Base-by-base conservation (phyloP, 2,888 invertebrate species). In the Limulus polyphemus region DNA sequence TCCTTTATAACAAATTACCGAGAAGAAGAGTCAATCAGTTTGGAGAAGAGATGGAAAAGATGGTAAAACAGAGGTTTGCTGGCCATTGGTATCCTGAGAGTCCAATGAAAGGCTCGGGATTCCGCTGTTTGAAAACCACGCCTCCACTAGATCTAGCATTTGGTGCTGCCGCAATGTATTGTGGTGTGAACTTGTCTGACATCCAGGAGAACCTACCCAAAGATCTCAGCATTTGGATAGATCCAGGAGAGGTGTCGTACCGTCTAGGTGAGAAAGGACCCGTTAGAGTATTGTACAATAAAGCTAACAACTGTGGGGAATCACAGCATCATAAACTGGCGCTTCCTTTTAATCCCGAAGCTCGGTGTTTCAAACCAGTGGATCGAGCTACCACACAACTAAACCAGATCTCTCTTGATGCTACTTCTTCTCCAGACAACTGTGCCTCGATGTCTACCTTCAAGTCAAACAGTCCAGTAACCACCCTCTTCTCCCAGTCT, bases 21-120 rank as follows among this genome's bases (percentile, higher is more conserved):
- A 82, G 97, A 72, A 83, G 97, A 75, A 84, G 97, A 63, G 95
- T 98, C 60, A 94, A 97, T 78, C 88, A 97, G 75, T 94, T 98
- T 79, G 95, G 93, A 66, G 95, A 95, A 75, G 97, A 97, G 77
- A 81, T 98, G 72, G 95, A 95, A 76, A 91, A 90, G 77, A 93
- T 93, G 56, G 79, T 97, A 70, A 90, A 92, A 79, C 89, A 89
- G 77, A 95, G 94, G 56, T 69, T 70, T 51, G 83, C 88, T 78
- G 92, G 94, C 61, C 95, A 97, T 79, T 98, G 97, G 97, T 95
- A 97, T 80, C 94, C 94, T 1, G 93, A 94, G 73, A 86, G 91
- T 75, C 95, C 97, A 49, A 90, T 90, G 80, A 89, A 89, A 77
- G 97, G 97, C 2, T 94, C 95, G 48, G 97, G 93, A 12, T 97